Evolutionary conservation across 2,888 invertebrate species (phyloP).

Genomic region (Ditula angustiorana): DNA sequence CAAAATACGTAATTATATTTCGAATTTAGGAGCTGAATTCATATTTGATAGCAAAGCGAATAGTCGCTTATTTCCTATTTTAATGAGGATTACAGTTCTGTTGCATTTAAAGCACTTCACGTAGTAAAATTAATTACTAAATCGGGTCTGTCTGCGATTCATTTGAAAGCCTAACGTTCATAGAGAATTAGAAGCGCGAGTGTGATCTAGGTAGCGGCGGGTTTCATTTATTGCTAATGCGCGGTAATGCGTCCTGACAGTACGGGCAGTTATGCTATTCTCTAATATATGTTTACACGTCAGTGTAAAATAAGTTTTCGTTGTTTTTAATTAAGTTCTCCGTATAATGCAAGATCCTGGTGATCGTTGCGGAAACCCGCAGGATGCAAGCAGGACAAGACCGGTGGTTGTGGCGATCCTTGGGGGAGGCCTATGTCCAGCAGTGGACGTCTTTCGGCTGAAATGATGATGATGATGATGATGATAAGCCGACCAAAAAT

Average conservation of each 20-base stretch:
- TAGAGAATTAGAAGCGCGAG: constrained; percentile 44
- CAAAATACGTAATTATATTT: constrained; percentile 72
- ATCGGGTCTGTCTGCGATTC: constrained; percentile 76
- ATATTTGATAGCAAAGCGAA: constrained; percentile 79
- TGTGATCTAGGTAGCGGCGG: constrained; percentile 6
- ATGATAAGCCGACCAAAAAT: no score
- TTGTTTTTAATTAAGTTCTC: no score
- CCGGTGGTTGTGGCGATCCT: no score
- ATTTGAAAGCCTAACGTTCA: constrained; percentile 51
- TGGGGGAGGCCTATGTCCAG: no score
- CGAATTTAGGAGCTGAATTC: constrained; percentile 80
- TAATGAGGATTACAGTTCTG: constrained; percentile 84
- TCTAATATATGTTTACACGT: no score
- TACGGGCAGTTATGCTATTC: not conserved
- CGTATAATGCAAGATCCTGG: no score
- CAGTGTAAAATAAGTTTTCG: no score
- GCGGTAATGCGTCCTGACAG: not conserved
- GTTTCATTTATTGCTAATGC: constrained; percentile 13
- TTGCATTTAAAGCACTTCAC: constrained; percentile 82
- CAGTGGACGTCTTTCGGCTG: no score
- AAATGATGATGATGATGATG: no score
- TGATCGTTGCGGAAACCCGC: no score
- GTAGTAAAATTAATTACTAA: constrained; percentile 84
- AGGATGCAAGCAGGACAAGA: no score
- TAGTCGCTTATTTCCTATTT: constrained; percentile 81